Evolutionary conservation across 2,888 invertebrate genomes (phyloP).

Genomic region (Habroteleia sp.): DNA sequence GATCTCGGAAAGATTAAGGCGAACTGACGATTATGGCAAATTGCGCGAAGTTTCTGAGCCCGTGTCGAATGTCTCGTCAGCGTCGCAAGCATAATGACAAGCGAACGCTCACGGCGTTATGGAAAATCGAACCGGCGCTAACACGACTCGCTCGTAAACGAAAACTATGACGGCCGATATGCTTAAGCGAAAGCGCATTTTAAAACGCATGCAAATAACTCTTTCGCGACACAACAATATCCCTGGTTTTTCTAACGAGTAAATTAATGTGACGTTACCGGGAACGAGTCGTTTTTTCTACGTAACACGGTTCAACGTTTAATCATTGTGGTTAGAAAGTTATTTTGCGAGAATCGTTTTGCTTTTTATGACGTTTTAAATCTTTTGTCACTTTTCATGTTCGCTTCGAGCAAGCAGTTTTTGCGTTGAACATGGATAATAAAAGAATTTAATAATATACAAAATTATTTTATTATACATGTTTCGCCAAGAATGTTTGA

Average conservation of each 20-base stretch:
- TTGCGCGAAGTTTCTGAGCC: conserved; percentile 39
- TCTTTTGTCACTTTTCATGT: conserved; percentile 13
- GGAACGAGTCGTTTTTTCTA: conserved; percentile 25
- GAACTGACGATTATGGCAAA: conserved; percentile 50
- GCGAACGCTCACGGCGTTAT: conserved; percentile 47
- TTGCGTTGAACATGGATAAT: background rate
- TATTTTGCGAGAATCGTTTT: conserved; percentile 24
- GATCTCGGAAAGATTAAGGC: conserved; percentile 27
- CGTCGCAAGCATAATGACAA: conserved; percentile 32
- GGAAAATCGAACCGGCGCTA: conserved; percentile 45
- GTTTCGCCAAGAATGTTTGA: no score
- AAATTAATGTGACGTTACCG: conserved; percentile 47
- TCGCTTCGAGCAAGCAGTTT: no score
- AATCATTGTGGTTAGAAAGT: conserved; percentile 50
- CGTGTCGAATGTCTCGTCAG: conserved; percentile 51
- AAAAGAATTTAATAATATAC: no score
- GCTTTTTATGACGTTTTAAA: conserved; percentile 33
- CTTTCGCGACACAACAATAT: conserved; percentile 24
- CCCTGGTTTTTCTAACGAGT: conserved; percentile 31
- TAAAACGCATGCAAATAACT: conserved; percentile 22
- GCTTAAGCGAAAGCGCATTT: conserved; percentile 40
- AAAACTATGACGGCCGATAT: conserved; percentile 20
- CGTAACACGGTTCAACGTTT: conserved; percentile 21
- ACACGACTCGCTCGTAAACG: conserved; percentile 44
- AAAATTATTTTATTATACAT: no score